phyloP scores from a whole-genome alignment of 2,797 vertebrate genomes.

The Onychomys arenicola region DNA sequence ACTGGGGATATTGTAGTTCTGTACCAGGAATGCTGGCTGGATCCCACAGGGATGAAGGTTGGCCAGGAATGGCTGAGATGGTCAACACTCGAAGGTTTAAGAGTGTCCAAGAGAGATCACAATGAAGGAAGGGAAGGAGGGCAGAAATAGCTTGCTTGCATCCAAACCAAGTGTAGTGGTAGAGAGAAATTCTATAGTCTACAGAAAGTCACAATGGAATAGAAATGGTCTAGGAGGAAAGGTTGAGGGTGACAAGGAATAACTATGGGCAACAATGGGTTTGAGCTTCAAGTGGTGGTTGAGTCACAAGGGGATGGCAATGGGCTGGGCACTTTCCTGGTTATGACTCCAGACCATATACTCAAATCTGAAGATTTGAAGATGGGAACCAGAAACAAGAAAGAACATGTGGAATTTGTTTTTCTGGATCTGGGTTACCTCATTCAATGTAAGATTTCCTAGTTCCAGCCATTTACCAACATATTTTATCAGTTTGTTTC shows the following conservation, averaged over 20 bases:
- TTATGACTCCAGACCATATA: neutral
- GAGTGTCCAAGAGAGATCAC: neutral
- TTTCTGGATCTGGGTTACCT: neutral
- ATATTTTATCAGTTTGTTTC: neutral
- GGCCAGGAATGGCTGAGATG: neutral
- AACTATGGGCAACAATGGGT: neutral
- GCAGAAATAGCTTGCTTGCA: neutral
- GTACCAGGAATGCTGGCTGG: neutral
- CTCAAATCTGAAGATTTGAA: neutral
- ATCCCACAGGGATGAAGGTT: neutral
- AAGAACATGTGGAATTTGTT: no score
- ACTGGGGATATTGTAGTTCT: neutral
- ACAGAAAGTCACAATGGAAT: neutral
- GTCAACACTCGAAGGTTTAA: neutral
- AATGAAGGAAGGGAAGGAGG: neutral
- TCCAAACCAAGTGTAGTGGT: neutral
- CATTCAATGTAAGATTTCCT: neutral
- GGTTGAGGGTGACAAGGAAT: neutral
- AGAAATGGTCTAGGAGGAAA: neutral
- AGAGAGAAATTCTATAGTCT: neutral
- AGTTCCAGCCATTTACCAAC: no score
- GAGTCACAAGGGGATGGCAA: neutral
- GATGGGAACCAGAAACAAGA: neutral
- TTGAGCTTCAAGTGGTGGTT: neutral
- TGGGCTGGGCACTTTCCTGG: neutral